Evolutionary conservation across 2,797 vertebrate species (phyloP).

Genomic region (Gorsachius magnificus): DNA sequence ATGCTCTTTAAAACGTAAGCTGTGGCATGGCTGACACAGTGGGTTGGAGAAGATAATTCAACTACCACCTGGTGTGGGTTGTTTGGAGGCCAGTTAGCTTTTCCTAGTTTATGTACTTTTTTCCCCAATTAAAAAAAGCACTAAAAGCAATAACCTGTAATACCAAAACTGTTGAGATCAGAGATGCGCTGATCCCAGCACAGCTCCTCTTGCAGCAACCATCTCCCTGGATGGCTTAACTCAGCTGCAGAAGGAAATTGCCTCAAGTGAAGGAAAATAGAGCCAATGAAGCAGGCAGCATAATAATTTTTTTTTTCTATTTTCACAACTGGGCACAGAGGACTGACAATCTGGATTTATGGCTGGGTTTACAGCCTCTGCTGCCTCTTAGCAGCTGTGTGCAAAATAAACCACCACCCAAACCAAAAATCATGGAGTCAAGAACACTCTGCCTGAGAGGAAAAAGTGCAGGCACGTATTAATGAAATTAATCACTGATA

Average conservation of each 20-base stretch:
- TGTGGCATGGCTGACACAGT: background rate
- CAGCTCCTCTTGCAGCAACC: background rate
- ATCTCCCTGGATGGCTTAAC: background rate
- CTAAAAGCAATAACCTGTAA: background rate
- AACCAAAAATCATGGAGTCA: background rate
- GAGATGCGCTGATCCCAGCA: background rate
- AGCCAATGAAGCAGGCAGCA: background rate
- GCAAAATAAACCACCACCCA: background rate
- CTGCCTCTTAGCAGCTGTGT: conserved; percentile 8
- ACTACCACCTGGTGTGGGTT: background rate
- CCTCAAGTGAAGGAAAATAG: background rate
- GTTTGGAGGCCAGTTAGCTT: background rate
- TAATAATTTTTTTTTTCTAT: background rate
- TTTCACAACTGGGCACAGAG: background rate
- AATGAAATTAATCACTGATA: background rate
- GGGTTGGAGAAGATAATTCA: background rate
- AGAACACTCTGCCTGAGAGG: background rate
- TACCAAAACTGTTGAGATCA: background rate
- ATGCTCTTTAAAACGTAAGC: background rate
- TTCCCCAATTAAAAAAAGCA: background rate
- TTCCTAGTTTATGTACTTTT: background rate
- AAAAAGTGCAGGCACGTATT: background rate
- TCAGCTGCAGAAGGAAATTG: background rate
- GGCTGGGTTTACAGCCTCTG: background rate
- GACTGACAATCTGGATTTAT: background rate